Conservation (phyloP, 2,797 vertebrate genomes). For the Dipus sagitta region DNA sequence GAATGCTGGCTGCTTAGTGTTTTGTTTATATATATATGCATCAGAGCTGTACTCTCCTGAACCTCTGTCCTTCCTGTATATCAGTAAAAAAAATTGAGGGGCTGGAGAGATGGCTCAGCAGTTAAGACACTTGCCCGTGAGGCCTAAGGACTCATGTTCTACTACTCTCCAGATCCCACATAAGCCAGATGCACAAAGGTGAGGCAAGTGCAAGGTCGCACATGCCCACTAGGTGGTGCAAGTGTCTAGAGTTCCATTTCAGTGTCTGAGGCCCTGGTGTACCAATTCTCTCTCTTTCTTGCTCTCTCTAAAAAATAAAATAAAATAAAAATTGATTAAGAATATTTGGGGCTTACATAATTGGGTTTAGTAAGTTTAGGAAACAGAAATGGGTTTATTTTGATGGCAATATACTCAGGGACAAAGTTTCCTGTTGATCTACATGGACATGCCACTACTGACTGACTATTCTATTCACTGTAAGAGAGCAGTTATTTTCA, state of each 20-base stretch:
- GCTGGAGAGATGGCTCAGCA: too few relatives aligned
- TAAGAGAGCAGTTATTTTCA: background rate
- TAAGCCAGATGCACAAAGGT: too few relatives aligned
- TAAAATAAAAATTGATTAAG: constrained; percentile 32
- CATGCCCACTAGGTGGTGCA: too few relatives aligned
- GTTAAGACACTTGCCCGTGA: too few relatives aligned
- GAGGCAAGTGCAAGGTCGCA: too few relatives aligned
- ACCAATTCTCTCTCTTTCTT: too few relatives aligned
- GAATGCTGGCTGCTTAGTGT: background rate
- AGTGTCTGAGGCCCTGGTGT: too few relatives aligned
- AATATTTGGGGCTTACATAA: constrained; percentile 14
- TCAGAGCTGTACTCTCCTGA: background rate
- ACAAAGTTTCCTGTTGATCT: background rate
- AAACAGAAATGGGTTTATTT: background rate
- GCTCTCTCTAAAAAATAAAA: too few relatives aligned
- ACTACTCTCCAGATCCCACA: too few relatives aligned
- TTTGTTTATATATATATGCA: background rate
- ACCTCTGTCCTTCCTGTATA: background rate
- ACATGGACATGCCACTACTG: background rate
- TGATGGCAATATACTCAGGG: background rate
- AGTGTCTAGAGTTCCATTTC: too few relatives aligned
- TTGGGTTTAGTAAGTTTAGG: background rate
- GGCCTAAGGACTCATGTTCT: too few relatives aligned
- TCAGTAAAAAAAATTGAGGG: background rate
- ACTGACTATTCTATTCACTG: background rate